Evolutionary conservation across 2,888 invertebrate genomes (phyloP).

Genomic region (Resseliella maxima): DNA sequence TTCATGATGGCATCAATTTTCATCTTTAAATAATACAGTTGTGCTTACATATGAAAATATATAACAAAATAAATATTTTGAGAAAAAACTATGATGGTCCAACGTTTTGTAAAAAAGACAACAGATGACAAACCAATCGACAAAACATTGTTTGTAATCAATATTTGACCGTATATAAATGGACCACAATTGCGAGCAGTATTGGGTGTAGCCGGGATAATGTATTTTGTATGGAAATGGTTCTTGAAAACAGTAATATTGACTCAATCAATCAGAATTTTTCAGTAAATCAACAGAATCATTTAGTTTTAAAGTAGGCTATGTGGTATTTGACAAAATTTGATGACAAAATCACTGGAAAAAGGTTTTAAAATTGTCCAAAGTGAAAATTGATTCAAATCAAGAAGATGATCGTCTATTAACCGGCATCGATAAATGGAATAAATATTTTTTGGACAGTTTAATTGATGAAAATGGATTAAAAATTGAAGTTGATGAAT

Average conservation of each 20-base stretch:
- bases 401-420: slow-evolving; percentile 69
- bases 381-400: slow-evolving; percentile 69
- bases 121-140: slow-evolving; percentile 79
- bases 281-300: slow-evolving; percentile 61
- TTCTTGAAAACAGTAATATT: slow-evolving; percentile 59
- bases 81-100: no score
- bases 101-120: slow-evolving; percentile 75
- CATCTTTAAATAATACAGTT: no score
- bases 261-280: slow-evolving; percentile 57
- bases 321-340: slow-evolving; percentile 84
- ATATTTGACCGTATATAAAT: slow-evolving; percentile 84
- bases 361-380: slow-evolving; percentile 72
- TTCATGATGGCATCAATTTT: no score
- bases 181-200: slow-evolving; percentile 71
- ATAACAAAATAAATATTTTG: no score
- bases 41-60: no score
- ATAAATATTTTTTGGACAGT: slow-evolving; percentile 74
- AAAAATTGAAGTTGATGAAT: slow-evolving; percentile 76
- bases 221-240: slow-evolving; percentile 66
- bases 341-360: slow-evolving; percentile 72
- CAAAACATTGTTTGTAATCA: slow-evolving; percentile 82
- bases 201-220: slow-evolving; percentile 70
- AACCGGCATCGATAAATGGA: slow-evolving; percentile 78
- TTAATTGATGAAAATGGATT: slow-evolving; percentile 71
- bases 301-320: slow-evolving; percentile 77